phyloP scores from a whole-genome alignment of 1,140 invertebrate species.

The Phymastichus coffea region DNA sequence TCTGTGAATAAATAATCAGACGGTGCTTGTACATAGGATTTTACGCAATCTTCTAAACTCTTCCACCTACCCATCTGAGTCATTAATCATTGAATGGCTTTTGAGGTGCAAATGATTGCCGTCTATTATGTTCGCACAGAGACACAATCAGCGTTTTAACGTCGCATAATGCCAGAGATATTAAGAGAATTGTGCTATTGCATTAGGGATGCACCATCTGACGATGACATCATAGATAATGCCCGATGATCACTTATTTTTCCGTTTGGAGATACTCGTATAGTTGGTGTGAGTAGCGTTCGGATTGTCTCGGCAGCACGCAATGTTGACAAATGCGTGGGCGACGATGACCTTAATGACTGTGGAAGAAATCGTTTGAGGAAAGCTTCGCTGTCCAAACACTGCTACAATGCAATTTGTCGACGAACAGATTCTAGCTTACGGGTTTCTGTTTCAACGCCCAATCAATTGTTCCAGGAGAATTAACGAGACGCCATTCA shows the following conservation, averaged over 20 bases:
- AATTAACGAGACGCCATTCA: too few relatives aligned
- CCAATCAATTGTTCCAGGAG: too few relatives aligned
- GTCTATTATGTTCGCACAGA: not conserved
- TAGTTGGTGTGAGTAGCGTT: not conserved
- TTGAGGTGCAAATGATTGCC: slow-evolving; percentile 2
- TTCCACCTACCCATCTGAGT: too few relatives aligned
- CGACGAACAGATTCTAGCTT: too few relatives aligned
- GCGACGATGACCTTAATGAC: slow-evolving; percentile 4
- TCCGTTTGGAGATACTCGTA: too few relatives aligned
- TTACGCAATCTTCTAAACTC: not conserved
- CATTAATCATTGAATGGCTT: not conserved
- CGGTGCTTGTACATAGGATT: not conserved
- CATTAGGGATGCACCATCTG: too few relatives aligned
- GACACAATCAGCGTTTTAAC: not conserved
- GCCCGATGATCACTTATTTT: not conserved
- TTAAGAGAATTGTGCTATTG: too few relatives aligned
- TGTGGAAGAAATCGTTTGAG: too few relatives aligned
- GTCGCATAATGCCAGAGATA: not conserved
- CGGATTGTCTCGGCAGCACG: not conserved
- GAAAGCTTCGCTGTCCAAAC: too few relatives aligned
- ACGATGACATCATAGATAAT: slow-evolving; percentile 5
- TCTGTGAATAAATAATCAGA: too few relatives aligned
- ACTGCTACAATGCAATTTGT: too few relatives aligned
- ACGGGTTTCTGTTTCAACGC: too few relatives aligned
- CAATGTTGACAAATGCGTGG: slow-evolving; percentile 1